Evolutionary conservation across 1,140 invertebrate genomes (phyloP), one percentile per base, ranked within the genome.

Genomic region (Bombus affinis): DNA sequence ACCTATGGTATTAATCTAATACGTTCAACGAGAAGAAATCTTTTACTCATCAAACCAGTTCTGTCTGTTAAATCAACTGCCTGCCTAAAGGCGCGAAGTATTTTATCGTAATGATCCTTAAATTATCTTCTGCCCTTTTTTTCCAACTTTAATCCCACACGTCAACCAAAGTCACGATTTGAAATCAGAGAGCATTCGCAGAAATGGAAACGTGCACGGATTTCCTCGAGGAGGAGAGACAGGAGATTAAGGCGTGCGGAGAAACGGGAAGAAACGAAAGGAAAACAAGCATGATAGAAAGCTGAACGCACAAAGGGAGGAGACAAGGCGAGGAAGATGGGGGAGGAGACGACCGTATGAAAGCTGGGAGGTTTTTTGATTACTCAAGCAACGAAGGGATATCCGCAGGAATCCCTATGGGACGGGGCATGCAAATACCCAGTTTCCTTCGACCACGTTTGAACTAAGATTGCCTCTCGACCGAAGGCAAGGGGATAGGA

Each of bases 331-430:
- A 25, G n/a, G 35, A 12, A 18, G 53, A 65, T 22, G 68, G 70
- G 18, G 47, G 5, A 53, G 47, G 47, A 22, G 47, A 22, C 18
- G 47, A 53, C 18, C 47, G 47, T 53, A 53, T 53, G 47, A 53
- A 81, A 86, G 71, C 72, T 72, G n/a, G 66, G 84, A 89, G 71
- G 84, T 93, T 65, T 91, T 90, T 86, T 90, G 89, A 90, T 90
- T 91, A 90, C 74, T 80, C 80, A 71, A 73, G 73, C 81, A 78
- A 81, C 80, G 68, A 78, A 75, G 80, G 57, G 81, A 84, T 90
- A 86, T 86, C 86, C 80, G 66, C 59, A 62, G 28, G 59, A 84
- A 89, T 90, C 70, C 83, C 70, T 74, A 8, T 59, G 86, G 74
- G 83, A 77, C 77, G 73, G 35, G 57, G 39, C 84, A 88, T 86